phyloP scores from a whole-genome alignment of 2,888 invertebrate species.

The Lysandra bellargus region DNA sequence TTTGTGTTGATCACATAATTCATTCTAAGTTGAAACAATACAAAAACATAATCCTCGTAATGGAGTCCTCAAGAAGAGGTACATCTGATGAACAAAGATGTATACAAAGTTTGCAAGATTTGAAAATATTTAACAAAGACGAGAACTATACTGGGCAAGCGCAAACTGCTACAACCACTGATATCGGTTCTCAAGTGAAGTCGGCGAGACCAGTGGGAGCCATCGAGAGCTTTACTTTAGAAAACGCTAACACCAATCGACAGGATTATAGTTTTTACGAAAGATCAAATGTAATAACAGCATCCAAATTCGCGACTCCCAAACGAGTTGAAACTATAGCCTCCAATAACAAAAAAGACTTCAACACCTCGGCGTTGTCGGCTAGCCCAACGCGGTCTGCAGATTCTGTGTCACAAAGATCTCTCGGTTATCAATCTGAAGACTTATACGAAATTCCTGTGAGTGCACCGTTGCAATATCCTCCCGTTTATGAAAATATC shows the following conservation, averaged over 20 bases:
- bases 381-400: slow-evolving; percentile 82
- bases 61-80: slow-evolving; percentile 71
- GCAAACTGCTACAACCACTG: slow-evolving; percentile 66
- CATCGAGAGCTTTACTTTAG: slow-evolving; percentile 83
- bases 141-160: slow-evolving; percentile 77
- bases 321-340: slow-evolving; percentile 85
- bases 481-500: slow-evolving; percentile 89
- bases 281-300: slow-evolving; percentile 87
- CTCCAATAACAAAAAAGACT: slow-evolving; percentile 68
- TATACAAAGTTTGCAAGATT: slow-evolving; percentile 75
- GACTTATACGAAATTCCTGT: slow-evolving; percentile 70
- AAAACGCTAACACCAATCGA: slow-evolving; percentile 70
- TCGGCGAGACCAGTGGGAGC: slow-evolving; percentile 80
- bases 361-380: slow-evolving; percentile 64
- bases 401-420: slow-evolving; percentile 82
- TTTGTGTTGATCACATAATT: slow-evolving; percentile 37
- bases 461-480: slow-evolving; percentile 49
- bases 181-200: slow-evolving; percentile 66
- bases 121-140: slow-evolving; percentile 75
- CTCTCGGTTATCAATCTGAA: slow-evolving; percentile 73
- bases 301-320: slow-evolving; percentile 88
- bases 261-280: slow-evolving; percentile 81
- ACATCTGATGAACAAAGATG: slow-evolving; percentile 72
- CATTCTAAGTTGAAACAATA: neutral
- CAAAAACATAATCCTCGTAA: slow-evolving; percentile 39